A percentile compares a stretch with the other conserved stretches of the same genome.
Evolutionary conservation across 2,113 vertebrate species (phyloP).

Genomic region (Puntigrus tetrazona): DNA sequence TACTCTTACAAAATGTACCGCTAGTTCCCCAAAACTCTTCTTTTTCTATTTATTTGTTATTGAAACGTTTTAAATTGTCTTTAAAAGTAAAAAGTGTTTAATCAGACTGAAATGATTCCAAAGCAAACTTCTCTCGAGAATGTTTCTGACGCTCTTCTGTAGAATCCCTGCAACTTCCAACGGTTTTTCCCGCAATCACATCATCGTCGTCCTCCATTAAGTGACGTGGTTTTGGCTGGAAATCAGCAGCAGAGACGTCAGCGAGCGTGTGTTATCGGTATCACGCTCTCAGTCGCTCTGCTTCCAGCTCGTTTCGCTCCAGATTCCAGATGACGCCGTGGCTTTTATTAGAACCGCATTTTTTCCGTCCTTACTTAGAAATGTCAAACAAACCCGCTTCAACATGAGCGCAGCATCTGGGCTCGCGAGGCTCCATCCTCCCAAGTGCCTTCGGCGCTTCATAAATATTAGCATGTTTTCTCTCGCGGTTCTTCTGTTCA

Average conservation of each 20-base stretch:
- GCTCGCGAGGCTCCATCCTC: not conserved
- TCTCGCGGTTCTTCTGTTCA: not conserved
- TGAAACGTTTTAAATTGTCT: too few species aligned
- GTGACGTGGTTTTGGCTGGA: not conserved
- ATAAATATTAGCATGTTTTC: not conserved
- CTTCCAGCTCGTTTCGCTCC: not conserved
- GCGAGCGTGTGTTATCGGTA: not conserved
- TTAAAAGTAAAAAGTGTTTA: too few species aligned
- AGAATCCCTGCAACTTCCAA: not conserved
- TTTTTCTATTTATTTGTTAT: too few species aligned
- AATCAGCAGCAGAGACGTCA: not conserved
- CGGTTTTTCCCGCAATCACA: not conserved
- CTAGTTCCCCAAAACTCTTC: too few species aligned
- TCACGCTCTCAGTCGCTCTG: not conserved
- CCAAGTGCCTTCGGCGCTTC: not conserved
- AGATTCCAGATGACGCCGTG: not conserved
- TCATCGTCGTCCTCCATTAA: not conserved
- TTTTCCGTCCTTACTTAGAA: not conserved
- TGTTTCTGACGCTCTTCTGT: too few species aligned
- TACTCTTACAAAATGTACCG: too few species aligned
- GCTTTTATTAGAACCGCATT: conserved; percentile 12
- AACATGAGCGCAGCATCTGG: not conserved
- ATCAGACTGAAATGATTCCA: too few species aligned
- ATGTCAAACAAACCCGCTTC: conserved; percentile 23
- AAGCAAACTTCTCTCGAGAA: too few species aligned